Evolutionary conservation across 2,113 vertebrate genomes (phyloP).

Genomic region (Pitta sordida): DNA sequence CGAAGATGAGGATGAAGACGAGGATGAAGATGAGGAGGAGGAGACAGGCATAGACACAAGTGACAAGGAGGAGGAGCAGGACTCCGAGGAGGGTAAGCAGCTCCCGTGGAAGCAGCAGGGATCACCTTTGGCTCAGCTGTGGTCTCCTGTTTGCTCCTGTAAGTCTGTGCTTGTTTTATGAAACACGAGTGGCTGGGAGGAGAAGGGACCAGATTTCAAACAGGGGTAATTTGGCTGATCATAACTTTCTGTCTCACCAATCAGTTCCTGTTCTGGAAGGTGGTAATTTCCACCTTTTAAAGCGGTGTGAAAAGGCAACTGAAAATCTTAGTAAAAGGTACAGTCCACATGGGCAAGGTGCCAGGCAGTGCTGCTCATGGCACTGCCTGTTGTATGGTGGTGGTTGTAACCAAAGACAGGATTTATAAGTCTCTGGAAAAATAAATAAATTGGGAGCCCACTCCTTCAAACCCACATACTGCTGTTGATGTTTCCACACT

Average conservation of each 20-base stretch:
- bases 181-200: not conserved
- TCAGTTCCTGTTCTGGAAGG: not conserved
- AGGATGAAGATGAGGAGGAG: conserved; percentile 62
- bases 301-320: not conserved
- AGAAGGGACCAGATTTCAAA: not conserved
- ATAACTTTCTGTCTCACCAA: not conserved
- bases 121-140: not conserved
- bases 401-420: not conserved
- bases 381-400: not conserved
- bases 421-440: not conserved
- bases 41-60: conserved; percentile 73
- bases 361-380: not conserved
- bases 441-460: not conserved
- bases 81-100: conserved; percentile 86
- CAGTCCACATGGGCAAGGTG: accelerated
- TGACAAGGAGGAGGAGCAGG: conserved; percentile 82
- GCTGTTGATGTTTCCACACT: not conserved
- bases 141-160: no score
- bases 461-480: not conserved
- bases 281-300: not conserved
- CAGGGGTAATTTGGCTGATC: not conserved
- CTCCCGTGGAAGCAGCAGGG: not conserved
- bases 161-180: not conserved
- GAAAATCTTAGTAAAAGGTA: not conserved
- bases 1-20: conserved; percentile 22